These are phyloP conservation scores for Linnaemya tessellans DNA, from an alignment of 2,888 invertebrate genomes.

Conservation along the genomic window DNA sequence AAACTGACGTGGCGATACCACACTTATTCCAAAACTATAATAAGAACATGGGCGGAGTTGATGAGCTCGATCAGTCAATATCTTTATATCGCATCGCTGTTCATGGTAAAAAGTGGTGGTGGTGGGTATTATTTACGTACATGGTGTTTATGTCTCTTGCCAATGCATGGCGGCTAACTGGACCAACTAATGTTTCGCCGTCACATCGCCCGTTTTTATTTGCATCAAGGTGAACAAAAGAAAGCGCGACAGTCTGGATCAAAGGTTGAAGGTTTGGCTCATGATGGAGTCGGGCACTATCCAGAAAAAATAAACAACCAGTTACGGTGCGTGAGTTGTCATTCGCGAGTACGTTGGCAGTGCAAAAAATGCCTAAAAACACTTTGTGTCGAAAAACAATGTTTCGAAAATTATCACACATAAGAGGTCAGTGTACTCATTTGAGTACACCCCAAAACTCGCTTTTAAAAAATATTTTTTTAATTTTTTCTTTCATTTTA, in stretches of 20 bases:
- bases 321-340: too few species aligned
- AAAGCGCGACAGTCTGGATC: too few species aligned
- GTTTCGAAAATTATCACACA: constrained; percentile 8
- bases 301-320: neutral
- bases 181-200: neutral
- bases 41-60: too few species aligned
- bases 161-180: too few species aligned
- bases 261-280: too few species aligned
- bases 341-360: neutral
- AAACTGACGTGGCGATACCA: too few species aligned
- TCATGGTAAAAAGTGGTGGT: constrained; percentile 17
- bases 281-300: neutral
- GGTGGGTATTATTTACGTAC: too few species aligned
- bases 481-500: neutral
- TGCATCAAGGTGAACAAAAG: neutral
- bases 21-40: too few species aligned
- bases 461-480: neutral
- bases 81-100: constrained; percentile 5
- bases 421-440: constrained; percentile 4
- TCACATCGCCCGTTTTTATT: neutral
- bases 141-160: too few species aligned
- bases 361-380: constrained; percentile 10
- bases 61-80: constrained; percentile 14
- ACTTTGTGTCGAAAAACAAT: neutral
- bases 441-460: constrained; percentile 1